Evolutionary conservation across 1,140 invertebrate genomes (phyloP), one percentile per base, ranked within the genome.

Genomic region (Heliconius eleuchia): DNA sequence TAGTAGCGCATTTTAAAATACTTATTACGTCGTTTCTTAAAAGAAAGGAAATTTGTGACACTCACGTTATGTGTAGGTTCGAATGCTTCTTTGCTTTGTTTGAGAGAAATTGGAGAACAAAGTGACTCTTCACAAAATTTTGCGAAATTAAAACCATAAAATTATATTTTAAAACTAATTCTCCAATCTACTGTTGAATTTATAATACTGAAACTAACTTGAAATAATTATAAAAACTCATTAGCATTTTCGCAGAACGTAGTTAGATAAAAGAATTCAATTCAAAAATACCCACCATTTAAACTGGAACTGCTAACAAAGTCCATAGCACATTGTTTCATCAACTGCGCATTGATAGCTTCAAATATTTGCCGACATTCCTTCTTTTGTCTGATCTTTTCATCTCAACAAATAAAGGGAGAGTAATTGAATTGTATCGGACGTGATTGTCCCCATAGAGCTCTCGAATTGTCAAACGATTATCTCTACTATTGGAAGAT

Each of bases 341-440:
- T 71, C 42, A 55, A 42, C 76, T 77, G 37, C 39, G 46, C 19
- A 50, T 52, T 52, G 76, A 77, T 77, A 71, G 70, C 66, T 77
- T 27, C 70, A 77, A 77, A 77, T 77, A 77, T 77, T 77, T 77
- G 70, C 42, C 13, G 39, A 52, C 42, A 76, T 70, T 76, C 76
- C 76, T 71, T 34, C 46, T 27, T 55, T 71, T 77, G 66, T 77
- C 76, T 72, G 76, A 52, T 77, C 76, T 77, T 76, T 76, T 76
- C 74, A 76, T 76, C 74, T 77, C 60, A 55, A 60, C 52, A 77
- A 77, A 77, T 46, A 77, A 66, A 70, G 76, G 76, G 76, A 34
- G 74, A 60, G 34, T 75, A 75, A 75, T 75, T 75, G 55, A 75
- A 57, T 75, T 57, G 74, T 75, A 60, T 60, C 74, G 18, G 50